Percentiles rank a stretch among this genome's conserved stretches.
Conservation (phyloP, 2,797 vertebrate genomes). For the Sternotherus odoratus region DNA sequence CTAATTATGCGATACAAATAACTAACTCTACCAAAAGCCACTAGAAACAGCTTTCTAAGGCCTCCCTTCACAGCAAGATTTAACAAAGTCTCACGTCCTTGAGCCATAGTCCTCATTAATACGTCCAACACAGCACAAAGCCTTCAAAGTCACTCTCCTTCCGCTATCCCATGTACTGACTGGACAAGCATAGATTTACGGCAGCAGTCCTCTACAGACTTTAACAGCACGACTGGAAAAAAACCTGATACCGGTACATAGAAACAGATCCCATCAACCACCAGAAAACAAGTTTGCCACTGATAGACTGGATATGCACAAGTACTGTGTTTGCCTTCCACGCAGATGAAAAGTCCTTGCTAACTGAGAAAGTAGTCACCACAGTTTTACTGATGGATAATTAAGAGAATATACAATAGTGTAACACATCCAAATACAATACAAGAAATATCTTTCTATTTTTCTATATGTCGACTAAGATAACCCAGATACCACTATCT, state of each 20-base stretch:
- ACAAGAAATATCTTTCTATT: background rate
- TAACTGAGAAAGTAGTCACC: background rate
- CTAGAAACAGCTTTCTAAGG: background rate
- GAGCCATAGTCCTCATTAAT: no score
- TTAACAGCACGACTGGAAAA: background rate
- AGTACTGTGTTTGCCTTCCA: background rate
- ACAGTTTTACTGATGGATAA: fast-evolving
- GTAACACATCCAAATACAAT: background rate
- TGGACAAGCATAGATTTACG: background rate
- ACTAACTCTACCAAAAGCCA: background rate
- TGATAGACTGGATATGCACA: background rate
- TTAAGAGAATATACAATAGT: background rate
- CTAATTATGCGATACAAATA: background rate
- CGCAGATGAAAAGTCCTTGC: background rate
- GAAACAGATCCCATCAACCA: background rate
- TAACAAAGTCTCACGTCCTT: background rate
- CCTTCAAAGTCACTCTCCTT: background rate
- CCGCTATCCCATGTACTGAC: fast-evolving
- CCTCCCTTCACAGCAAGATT: background rate
- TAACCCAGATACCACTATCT: fast-evolving
- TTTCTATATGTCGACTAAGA: background rate
- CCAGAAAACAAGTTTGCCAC: background rate
- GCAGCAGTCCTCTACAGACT: background rate
- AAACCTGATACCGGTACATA: background rate
- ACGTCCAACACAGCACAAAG: background rate